Base-by-base conservation (phyloP, 1,140 invertebrate genomes). In the Zaprionus tsacasi region DNA sequence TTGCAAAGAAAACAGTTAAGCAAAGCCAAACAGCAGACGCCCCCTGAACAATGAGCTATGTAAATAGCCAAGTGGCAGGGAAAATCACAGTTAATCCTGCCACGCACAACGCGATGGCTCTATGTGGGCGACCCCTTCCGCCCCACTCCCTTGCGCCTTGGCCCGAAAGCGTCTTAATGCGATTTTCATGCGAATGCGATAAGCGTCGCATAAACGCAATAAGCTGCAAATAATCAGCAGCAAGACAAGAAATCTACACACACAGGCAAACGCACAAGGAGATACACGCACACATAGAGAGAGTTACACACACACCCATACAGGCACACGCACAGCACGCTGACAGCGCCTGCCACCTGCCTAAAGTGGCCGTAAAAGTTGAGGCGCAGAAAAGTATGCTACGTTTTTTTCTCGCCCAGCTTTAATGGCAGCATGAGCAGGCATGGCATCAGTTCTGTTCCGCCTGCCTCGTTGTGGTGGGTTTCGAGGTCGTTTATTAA, bases 111-210 rank as follows among this genome's bases (percentile, higher is more conserved):
- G 7, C 13, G 36, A 40, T 48, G 64, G 17, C 25, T 70, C 55
- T 65, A 57, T 64, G 21, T 38, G 45, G 57, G 13, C 59, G n/a
- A 12, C 45, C 10, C 64, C 45, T n/a, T 71, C 45, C 17, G 10
- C 10, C 45, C 7, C 2, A 6, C 3, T 5, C 8, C 17, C 11
- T 25, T 50, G 17, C 4, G 27, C 3, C 27, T 3, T 30, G 17
- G 8, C 45, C 10, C 13, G 48, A 61, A 71, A 77, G 54, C 54
- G 43, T 74, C 70, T 70, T 87, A 87, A 83, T 76, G 83, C 85
- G 77, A 88, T 88, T 88, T 83, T 81, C 74, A 75, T 78, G 83
- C 73, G 83, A 88, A 78, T 78, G 83, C 73, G 83, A 87, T 88
- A 88, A 87, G 73, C 83, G 63, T 79, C 72, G 80, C 82, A 87